These are phyloP conservation scores for Muraenolepis orangiensis DNA, from an alignment of 2,797 vertebrate species.

Conservation along the genomic window DNA sequence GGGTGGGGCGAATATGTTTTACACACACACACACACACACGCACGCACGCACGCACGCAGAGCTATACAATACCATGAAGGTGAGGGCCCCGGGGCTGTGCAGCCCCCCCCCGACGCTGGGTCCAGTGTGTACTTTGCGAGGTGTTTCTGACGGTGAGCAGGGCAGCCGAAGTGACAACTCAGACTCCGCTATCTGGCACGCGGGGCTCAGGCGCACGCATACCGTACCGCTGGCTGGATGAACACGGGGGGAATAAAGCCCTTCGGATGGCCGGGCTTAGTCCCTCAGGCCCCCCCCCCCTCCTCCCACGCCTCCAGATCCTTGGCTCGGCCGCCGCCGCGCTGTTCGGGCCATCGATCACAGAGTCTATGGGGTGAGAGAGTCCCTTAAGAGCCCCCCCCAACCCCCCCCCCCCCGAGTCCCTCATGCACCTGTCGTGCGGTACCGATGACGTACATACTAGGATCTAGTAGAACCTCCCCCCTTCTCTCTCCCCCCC, in stretches of 20 bases:
- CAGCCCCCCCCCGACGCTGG: slow-evolving; percentile 13
- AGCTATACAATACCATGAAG: slow-evolving; percentile 28
- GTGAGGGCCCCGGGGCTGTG: slow-evolving; percentile 19
- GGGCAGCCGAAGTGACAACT: slow-evolving; percentile 46
- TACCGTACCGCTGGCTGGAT: slow-evolving; percentile 41
- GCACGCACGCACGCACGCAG: no score
- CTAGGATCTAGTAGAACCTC: neutral
- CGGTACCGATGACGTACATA: neutral
- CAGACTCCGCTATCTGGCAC: slow-evolving; percentile 30
- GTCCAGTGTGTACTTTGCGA: slow-evolving; percentile 60
- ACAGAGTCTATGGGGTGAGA: neutral
- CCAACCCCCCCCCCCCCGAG: neutral
- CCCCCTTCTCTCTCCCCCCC: no score
- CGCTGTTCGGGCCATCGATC: no score
- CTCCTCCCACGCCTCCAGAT: no score
- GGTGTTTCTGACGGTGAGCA: slow-evolving; percentile 71
- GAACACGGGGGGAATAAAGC: neutral
- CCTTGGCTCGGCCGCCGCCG: no score
- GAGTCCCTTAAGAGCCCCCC: no score
- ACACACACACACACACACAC: slow-evolving; percentile 22
- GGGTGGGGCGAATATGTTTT: neutral
- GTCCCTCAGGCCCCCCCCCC: neutral
- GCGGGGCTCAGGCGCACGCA: slow-evolving; percentile 31
- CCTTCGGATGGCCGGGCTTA: neutral
- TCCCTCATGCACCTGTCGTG: slow-evolving; percentile 29